Base-by-base conservation (phyloP, 2,113 vertebrate species). In the Periophthalmodon schlosseri region DNA sequence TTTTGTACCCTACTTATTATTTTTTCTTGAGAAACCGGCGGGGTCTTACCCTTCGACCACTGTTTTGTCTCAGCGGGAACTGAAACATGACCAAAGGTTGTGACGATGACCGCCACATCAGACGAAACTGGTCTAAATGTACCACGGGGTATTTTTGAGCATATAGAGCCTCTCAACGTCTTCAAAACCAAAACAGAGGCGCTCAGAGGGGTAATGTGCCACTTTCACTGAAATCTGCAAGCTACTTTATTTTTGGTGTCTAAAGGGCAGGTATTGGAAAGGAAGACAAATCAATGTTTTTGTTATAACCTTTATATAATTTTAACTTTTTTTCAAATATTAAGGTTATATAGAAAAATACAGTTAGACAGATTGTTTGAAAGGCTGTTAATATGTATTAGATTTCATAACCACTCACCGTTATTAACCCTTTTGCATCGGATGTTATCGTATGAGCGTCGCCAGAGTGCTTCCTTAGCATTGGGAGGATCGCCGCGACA, bases 131-230 rank as follows among this genome's bases (percentile, higher is more conserved):
- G 60, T 28, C n/a, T 57, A 57, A 82, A 72, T 54, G 58, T 33
- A 46, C 61, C 68, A n/a, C 44, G 68, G 24, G 34, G 24, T 16
- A 57, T 33, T 65, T 13, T 66, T 72, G 56, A 47, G 66, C 28
- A 23, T 23, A 56, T 44, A 10, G 49, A 16, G 56, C 73, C 36
- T 44, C 44, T 9, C 1, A 49, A 70, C 77, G 73, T 21, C 69
- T 75, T 57, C 24, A 39, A 73, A 70, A 77, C 71, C 57, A 78
- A 81, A 83, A 49, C 73, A 70, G 73, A 57, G 72, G 60, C 49
- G 58, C 34, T 82, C 77, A 68, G 65, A 63, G 72, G 66, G 5
- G 33, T 47, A 68, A 58, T 15, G 12, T 70, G 28, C 24, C 60
- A 24, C 54, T 61, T 70, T 78, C 68, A 78, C 70, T 83, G 20